Conservation (phyloP, 2,797 vertebrate genomes). For the Halcyon chelicuti region DNA sequence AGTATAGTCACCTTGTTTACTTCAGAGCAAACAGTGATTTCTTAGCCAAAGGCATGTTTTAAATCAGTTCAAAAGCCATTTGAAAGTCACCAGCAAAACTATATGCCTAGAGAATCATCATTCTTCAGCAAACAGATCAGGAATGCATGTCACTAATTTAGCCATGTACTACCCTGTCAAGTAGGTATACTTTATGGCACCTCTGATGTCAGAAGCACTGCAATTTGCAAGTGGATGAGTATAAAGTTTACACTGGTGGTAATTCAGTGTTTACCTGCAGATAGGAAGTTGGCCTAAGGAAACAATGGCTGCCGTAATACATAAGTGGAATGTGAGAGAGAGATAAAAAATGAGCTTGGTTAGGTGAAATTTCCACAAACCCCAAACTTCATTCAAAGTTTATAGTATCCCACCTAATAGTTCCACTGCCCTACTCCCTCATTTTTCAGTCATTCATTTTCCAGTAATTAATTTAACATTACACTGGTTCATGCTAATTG, state of each 20-base stretch:
- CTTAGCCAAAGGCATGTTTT: not conserved
- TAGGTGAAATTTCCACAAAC: not conserved
- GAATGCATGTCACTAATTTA: conserved; percentile 6
- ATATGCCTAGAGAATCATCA: not conserved
- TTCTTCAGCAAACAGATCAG: not conserved
- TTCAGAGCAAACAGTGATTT: not conserved
- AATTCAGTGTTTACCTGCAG: conserved; percentile 2
- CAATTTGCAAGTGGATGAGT: not conserved
- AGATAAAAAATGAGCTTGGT: not conserved
- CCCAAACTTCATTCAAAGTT: not conserved
- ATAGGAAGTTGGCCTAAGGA: conserved; percentile 21
- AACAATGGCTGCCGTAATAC: not conserved
- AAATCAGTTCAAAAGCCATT: not conserved
- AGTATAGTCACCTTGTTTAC: not conserved
- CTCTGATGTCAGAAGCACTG: not conserved
- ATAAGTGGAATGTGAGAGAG: not conserved
- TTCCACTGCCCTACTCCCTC: not conserved
- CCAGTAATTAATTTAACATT: not conserved
- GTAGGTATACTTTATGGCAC: not conserved
- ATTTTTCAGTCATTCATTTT: not conserved
- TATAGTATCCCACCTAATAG: not conserved
- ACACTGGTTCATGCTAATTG: not conserved
- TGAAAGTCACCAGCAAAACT: not conserved
- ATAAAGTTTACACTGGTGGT: not conserved
- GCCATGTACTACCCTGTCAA: not conserved